Conservation (phyloP, 2,888 invertebrate genomes). For the Onchidella celtica region DNA sequence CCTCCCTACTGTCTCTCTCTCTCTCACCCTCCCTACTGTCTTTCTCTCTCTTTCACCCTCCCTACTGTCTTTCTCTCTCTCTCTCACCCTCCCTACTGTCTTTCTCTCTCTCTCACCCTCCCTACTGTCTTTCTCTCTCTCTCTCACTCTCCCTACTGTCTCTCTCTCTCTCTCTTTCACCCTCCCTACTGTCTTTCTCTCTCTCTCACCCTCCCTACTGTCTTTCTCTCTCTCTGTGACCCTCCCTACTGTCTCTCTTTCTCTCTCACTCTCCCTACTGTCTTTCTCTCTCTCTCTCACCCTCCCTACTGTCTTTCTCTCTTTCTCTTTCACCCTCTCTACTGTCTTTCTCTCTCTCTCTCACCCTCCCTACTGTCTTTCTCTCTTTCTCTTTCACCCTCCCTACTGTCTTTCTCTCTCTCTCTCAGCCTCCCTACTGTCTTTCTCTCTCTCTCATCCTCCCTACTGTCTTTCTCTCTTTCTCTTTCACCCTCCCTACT, state of each 20-base stretch:
- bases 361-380: background rate
- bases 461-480: background rate
- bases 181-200: background rate
- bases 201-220: background rate
- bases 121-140: background rate
- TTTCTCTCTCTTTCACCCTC: background rate
- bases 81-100: background rate
- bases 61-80: background rate
- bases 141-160: background rate
- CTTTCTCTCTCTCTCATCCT: background rate
- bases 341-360: constrained; percentile 6
- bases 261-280: no score
- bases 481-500: background rate
- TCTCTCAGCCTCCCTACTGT: background rate
- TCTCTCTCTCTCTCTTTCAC: background rate
- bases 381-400: background rate
- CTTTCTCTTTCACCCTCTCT: background rate
- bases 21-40: background rate
- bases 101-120: background rate
- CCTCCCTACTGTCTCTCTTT: background rate
- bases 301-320: background rate
- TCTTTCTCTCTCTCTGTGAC: background rate
- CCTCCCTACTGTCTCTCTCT: background rate
- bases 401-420: background rate
- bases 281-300: background rate